Base-by-base conservation (phyloP, 1,140 invertebrate species). In the Pachypsylla venusta region DNA sequence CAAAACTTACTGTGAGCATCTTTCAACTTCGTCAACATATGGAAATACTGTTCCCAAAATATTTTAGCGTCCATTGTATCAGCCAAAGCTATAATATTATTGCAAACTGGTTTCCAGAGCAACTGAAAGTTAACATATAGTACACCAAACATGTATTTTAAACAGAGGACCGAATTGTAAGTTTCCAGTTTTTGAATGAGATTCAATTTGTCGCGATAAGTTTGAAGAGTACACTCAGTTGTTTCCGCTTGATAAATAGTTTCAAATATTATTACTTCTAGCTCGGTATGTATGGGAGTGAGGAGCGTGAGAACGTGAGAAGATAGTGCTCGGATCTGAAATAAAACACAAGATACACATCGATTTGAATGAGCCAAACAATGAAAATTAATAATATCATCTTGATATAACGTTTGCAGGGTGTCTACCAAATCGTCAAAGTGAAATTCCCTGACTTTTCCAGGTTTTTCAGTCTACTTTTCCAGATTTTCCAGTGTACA, bases 51-150 rank as follows among this genome's bases (percentile, higher is more conserved):
- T 16, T 73, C 69, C 91, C 93, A 95, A 74, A 94, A 94, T 42
- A 77, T 71, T 2, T 80, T 69, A 16, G 74, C 73, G 0, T 78
- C 68, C 67, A 90, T 74, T 1, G 76, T 74, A 63, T 77, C 74
- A 0, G 85, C 85, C 68, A 86, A 86, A 2, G 55, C 20, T 14
- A 30, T 73, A 56, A 95, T 81, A 19, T 90, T 75, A 65, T 84
- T 78, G 5, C 76, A 72, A 0, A 86, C 73, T n/a, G 89, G 87
- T 53, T 86, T 81, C 92, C 92, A 96, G 0, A 97, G 66, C 20
- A 91, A 72, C 65, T 85, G 85, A 63, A 95, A 94, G 69, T 95
- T 95, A 2, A 87, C 73, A 69, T 86, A 91, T 2, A 95, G 71
- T 60, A 81, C 77, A 5, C 91, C 89, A 5, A 94, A 75, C 58